phyloP scores from a whole-genome alignment of 2,113 vertebrate genomes.

The Percopsis transmontana region DNA sequence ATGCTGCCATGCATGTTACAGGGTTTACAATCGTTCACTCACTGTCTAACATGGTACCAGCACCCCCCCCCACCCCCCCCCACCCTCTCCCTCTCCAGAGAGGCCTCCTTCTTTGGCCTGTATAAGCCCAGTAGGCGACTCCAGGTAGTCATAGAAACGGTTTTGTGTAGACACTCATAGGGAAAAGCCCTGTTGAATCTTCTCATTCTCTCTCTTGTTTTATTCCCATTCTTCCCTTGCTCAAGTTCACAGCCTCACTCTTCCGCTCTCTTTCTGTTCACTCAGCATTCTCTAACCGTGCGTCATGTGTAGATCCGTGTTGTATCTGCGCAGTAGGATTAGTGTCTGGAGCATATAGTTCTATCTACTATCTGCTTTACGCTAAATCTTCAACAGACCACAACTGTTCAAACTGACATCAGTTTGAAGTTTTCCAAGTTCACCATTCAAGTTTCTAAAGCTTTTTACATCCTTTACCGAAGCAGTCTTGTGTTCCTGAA shows the following conservation, averaged over 20 bases:
- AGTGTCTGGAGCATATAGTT: conserved; percentile 5
- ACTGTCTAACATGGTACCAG: not conserved
- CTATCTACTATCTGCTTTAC: conserved; percentile 19
- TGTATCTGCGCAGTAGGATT: not conserved
- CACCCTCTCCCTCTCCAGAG: conserved; percentile 7
- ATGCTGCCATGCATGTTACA: not conserved
- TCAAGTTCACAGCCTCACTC: not conserved
- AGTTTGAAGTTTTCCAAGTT: conserved; percentile 12
- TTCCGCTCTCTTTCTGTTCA: conserved; percentile 9
- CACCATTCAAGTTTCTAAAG: conserved; percentile 19
- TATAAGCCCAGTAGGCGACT: conserved; percentile 66
- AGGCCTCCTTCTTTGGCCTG: conserved; percentile 53
- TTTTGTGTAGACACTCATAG: conserved; percentile 63
- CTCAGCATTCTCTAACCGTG: not conserved
- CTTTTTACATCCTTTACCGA: conserved; percentile 21
- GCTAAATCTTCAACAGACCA: conserved; percentile 21
- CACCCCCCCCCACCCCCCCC: not conserved
- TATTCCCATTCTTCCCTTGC: not conserved
- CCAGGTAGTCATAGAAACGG: conserved; percentile 71
- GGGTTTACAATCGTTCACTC: not conserved
- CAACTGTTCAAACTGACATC: conserved; percentile 19
- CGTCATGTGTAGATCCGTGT: too few relatives aligned
- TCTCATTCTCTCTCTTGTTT: conserved; percentile 29
- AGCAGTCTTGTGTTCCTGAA: conserved; percentile 19
- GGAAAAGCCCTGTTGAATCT: conserved; percentile 55